Conservation (phyloP, 1,140 invertebrate species). For the Camponotus pennsylvanicus region DNA sequence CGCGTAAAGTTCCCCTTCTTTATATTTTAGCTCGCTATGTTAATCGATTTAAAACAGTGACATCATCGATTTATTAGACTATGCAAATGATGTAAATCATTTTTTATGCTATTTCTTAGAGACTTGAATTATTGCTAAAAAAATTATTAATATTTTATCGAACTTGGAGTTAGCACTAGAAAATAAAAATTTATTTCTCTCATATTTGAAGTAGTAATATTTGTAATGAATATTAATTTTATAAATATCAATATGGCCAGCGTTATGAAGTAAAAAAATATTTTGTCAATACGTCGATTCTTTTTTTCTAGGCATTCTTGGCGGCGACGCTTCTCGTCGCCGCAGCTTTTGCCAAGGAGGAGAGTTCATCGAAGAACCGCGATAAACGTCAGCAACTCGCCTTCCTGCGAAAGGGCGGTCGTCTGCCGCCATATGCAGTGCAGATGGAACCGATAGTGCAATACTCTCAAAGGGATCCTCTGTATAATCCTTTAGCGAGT, state of each 20-base stretch:
- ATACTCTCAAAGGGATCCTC: constrained; percentile 92
- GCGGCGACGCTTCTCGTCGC: constrained; percentile 69
- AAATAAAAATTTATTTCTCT: background rate
- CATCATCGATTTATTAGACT: background rate
- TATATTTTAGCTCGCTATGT: background rate
- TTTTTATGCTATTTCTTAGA: background rate
- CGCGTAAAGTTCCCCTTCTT: background rate
- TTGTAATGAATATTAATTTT: background rate
- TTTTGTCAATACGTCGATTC: background rate
- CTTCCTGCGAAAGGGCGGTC: constrained; percentile 76
- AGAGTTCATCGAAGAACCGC: constrained; percentile 73
- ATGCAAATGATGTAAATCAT: background rate
- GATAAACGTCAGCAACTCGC: constrained; percentile 82
- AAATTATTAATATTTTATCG: background rate
- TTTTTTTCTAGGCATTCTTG: constrained; percentile 74
- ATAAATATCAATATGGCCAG: background rate
- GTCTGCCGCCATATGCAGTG: constrained; percentile 90
- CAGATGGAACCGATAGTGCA: constrained; percentile 93
- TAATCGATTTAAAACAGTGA: constrained; percentile 15
- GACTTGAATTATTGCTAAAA: background rate
- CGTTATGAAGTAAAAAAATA: background rate
- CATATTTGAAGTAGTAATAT: background rate
- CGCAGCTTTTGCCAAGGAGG: constrained; percentile 76
- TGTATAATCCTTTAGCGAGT: constrained; percentile 89
- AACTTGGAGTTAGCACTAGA: background rate